These are phyloP conservation scores for Lateolabrax maculatus DNA, from an alignment of 2,797 vertebrate species.

Conservation along the genomic window DNA sequence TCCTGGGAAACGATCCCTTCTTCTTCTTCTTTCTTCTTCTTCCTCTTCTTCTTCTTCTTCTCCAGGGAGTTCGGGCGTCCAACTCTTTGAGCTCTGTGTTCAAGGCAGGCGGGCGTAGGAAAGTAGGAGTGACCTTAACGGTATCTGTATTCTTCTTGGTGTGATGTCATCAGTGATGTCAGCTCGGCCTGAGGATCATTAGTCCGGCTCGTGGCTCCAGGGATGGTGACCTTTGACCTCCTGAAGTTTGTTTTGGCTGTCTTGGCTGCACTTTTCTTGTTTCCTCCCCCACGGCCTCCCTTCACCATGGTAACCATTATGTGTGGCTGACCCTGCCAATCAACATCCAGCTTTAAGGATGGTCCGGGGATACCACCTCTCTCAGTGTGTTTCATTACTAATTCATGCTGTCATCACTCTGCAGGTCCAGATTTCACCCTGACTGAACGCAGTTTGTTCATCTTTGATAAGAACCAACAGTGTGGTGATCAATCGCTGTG, in stretches of 20 bases:
- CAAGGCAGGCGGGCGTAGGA: not conserved
- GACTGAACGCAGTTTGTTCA: not conserved
- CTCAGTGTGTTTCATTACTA: not conserved
- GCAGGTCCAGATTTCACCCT: not conserved
- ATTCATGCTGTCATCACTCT: not conserved
- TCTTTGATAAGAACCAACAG: not conserved
- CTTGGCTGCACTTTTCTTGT: conserved; percentile 48
- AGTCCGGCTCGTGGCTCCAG: not conserved
- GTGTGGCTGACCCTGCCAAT: conserved; percentile 19
- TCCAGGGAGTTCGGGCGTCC: conserved; percentile 6
- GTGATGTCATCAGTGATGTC: too few species aligned
- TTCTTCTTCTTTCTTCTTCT: not conserved
- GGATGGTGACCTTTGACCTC: conserved; percentile 43
- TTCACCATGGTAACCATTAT: conserved; percentile 17
- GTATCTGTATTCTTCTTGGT: too few species aligned
- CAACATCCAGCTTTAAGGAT: conserved; percentile 6
- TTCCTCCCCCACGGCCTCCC: conserved; percentile 20
- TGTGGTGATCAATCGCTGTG: not conserved
- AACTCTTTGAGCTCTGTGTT: conserved; percentile 15
- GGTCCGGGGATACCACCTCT: not conserved
- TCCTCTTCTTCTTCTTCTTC: not conserved
- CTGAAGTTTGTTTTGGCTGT: conserved; percentile 15
- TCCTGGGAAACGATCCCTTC: not conserved
- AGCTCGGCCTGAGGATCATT: not conserved
- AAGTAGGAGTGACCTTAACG: too few species aligned